These are phyloP conservation scores for Meteorus colon DNA, from an alignment of 2,888 invertebrate species.

Conservation along the genomic window DNA sequence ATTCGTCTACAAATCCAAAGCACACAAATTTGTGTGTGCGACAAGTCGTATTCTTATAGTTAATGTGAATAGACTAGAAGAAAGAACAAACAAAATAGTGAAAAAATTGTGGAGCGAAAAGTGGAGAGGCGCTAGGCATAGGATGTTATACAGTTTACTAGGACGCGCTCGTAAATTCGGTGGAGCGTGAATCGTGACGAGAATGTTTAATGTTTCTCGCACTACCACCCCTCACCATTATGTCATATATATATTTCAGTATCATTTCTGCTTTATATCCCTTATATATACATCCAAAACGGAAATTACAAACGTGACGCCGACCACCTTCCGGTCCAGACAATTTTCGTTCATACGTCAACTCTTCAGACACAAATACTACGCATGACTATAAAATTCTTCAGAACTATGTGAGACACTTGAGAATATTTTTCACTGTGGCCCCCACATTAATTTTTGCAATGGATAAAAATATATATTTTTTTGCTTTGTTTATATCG, in stretches of 20 bases:
- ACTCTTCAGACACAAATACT: background rate
- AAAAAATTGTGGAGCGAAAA: background rate
- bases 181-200: conserved; percentile 19
- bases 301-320: conserved; percentile 35
- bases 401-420: too few species aligned
- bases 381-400: background rate
- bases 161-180: conserved; percentile 17
- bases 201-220: conserved; percentile 28
- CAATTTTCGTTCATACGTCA: background rate
- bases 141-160: background rate
- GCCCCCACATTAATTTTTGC: too few species aligned
- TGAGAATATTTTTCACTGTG: too few species aligned
- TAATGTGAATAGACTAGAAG: background rate
- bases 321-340: conserved; percentile 9
- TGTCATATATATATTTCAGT: conserved; percentile 7
- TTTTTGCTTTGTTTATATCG: too few species aligned
- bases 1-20: conserved; percentile 1
- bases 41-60: background rate
- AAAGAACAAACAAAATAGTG: conserved; percentile 1
- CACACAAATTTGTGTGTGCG: conserved; percentile 3
- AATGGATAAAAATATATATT: too few species aligned
- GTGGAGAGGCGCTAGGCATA: background rate
- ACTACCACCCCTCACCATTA: conserved; percentile 3
- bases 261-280: conserved; percentile 21
- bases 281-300: background rate